These are phyloP conservation scores for Cottoperca gobio DNA, from an alignment of 2,797 vertebrate genomes.

Conservation along the genomic window DNA sequence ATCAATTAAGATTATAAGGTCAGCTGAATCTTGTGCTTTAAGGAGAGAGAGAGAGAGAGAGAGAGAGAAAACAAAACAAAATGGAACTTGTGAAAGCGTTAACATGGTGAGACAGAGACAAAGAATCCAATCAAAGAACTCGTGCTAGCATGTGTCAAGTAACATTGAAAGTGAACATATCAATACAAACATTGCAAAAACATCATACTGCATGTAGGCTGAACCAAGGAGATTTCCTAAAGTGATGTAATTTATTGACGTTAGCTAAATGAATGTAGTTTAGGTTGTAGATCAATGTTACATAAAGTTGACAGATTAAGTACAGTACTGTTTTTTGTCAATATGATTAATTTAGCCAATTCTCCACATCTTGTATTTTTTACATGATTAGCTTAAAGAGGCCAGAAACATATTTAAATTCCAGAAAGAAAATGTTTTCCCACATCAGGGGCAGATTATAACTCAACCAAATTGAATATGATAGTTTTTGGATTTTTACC, in stretches of 20 bases:
- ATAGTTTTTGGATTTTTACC: not conserved
- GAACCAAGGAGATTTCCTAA: slow-evolving; percentile 83
- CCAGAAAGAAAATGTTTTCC: not conserved
- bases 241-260: not conserved
- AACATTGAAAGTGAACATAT: slow-evolving; percentile 90
- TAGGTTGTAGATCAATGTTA: too few relatives aligned
- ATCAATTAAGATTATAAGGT: slow-evolving; percentile 99
- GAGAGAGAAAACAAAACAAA: slow-evolving; percentile 85
- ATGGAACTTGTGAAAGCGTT: slow-evolving; percentile 94
- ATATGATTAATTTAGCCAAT: not conserved
- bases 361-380: not conserved
- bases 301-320: too few relatives aligned
- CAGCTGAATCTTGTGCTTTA: slow-evolving; percentile 94
- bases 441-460: not conserved
- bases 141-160: slow-evolving; percentile 89
- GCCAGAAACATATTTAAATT: not conserved
- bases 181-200: slow-evolving; percentile 84
- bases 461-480: not conserved
- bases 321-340: not conserved
- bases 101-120: slow-evolving; percentile 86
- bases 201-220: slow-evolving; percentile 96
- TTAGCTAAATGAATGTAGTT: too few relatives aligned
- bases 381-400: not conserved
- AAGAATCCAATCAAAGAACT: slow-evolving; percentile 67
- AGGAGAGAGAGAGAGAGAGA: slow-evolving; percentile 80